phyloP scores from a whole-genome alignment of 2,888 invertebrate species.

The Caenorhabditis imperialis region DNA sequence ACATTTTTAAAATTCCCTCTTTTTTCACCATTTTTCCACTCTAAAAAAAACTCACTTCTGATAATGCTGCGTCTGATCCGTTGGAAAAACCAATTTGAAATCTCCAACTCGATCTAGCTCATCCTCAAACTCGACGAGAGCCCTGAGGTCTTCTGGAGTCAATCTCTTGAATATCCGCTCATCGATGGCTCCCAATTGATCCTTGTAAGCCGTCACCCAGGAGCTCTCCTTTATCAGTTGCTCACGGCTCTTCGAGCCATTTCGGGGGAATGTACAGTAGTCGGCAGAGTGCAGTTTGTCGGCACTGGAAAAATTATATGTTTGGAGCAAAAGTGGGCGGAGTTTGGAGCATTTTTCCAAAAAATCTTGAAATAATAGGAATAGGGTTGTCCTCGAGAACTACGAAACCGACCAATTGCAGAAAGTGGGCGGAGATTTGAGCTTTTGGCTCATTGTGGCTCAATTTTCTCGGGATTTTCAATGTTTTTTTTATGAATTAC shows the following conservation, averaged over 20 bases:
- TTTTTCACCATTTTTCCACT: neutral
- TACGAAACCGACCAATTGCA: too few species aligned
- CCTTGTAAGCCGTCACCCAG: slow-evolving; percentile 47
- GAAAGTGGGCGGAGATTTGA: too few species aligned
- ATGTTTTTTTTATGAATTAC: too few species aligned
- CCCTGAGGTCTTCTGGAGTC: slow-evolving; percentile 67
- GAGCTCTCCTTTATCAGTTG: slow-evolving; percentile 59
- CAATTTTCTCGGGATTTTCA: too few species aligned
- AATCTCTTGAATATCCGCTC: slow-evolving; percentile 56
- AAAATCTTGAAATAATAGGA: too few species aligned
- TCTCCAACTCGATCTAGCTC: slow-evolving; percentile 80
- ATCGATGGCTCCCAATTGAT: slow-evolving; percentile 37
- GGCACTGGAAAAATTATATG: slow-evolving; percentile 15
- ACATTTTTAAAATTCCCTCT: neutral
- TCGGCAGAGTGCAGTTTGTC: slow-evolving; percentile 38
- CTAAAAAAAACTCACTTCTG: slow-evolving; percentile 16
- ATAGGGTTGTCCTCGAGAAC: too few species aligned
- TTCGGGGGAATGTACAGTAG: slow-evolving; percentile 56
- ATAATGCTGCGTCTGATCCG: slow-evolving; percentile 60
- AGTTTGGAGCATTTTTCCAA: too few species aligned
- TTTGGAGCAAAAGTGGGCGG: too few species aligned
- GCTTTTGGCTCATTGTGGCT: too few species aligned
- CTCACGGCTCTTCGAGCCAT: slow-evolving; percentile 53
- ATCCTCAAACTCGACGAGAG: slow-evolving; percentile 73
- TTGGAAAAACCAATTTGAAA: slow-evolving; percentile 80